Evolutionary conservation across 2,113 vertebrate species (phyloP).

Genomic region (Lophura nycthemera): DNA sequence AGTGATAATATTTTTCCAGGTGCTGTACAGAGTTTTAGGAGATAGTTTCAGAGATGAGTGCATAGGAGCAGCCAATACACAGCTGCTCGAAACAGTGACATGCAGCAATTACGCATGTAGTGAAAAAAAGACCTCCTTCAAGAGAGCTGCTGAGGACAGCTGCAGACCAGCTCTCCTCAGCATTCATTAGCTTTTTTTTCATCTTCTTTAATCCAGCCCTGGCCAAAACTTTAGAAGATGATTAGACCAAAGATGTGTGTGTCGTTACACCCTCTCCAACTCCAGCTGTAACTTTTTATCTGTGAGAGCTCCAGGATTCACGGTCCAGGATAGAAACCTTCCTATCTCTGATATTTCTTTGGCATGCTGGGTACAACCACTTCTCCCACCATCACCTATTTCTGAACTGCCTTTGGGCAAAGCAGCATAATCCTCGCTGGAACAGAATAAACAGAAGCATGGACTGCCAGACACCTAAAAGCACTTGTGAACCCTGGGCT

Average conservation of each 20-base stretch:
- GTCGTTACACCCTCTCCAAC: background rate
- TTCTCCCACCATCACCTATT: background rate
- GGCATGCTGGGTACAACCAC: background rate
- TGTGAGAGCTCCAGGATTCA: background rate
- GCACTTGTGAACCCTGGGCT: background rate
- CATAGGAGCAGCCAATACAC: background rate
- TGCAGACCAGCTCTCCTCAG: conserved; percentile 23
- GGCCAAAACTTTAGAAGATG: conserved; percentile 14
- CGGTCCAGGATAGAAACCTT: background rate
- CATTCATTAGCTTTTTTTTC: background rate
- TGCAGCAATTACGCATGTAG: background rate
- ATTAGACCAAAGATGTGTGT: conserved; percentile 24
- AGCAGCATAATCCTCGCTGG: background rate
- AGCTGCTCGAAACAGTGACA: background rate
- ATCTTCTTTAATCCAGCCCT: conserved; percentile 5
- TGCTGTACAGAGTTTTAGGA: conserved; percentile 27
- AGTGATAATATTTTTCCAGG: conserved; percentile 51
- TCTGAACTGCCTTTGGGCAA: background rate
- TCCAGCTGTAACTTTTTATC: conserved; percentile 40
- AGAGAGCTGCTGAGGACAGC: conserved; percentile 13
- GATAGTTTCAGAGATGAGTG: background rate
- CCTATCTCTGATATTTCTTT: background rate
- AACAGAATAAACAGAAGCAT: background rate
- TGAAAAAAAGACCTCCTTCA: conserved; percentile 34
- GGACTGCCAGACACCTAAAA: background rate